phyloP scores from a whole-genome alignment of 2,888 invertebrate genomes.

The Trissolcus brochymenae region DNA sequence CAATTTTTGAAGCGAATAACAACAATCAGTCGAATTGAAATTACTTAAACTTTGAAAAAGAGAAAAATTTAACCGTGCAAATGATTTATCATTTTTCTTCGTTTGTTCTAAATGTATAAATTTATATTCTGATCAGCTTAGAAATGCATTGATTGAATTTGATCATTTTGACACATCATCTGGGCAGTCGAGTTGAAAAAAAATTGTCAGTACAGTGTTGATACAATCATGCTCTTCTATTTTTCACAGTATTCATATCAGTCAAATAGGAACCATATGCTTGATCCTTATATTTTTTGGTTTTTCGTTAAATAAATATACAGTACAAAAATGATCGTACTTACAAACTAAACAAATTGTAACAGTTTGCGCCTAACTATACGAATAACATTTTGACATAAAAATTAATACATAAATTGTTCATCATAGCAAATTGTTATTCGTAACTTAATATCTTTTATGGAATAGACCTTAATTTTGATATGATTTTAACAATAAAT shows the following conservation, averaged over 20 bases:
- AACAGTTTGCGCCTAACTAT: constrained; percentile 14
- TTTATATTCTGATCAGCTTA: too few relatives aligned
- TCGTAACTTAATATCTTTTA: not conserved
- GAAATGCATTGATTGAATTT: too few relatives aligned
- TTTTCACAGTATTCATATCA: constrained; percentile 19
- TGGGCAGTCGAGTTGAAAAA: constrained; percentile 3
- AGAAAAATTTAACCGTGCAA: constrained; percentile 31
- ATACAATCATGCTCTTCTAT: constrained; percentile 7
- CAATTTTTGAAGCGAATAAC: constrained; percentile 16
- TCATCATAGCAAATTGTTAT: too few relatives aligned
- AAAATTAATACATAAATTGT: too few relatives aligned
- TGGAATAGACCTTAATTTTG: too few relatives aligned
- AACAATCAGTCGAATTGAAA: too few relatives aligned
- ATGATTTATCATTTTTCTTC: constrained; percentile 9
- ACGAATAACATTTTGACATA: constrained; percentile 4
- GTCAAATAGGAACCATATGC: constrained; percentile 34
- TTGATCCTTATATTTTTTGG: constrained; percentile 30
- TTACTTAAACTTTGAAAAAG: constrained; percentile 26
- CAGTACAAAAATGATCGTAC: constrained; percentile 19
- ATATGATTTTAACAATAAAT: too few relatives aligned
- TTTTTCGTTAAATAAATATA: constrained; percentile 22
- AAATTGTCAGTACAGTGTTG: not conserved
- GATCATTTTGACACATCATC: constrained; percentile 13
- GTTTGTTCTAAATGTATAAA: too few relatives aligned
- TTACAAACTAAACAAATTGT: constrained; percentile 8